Conservation (phyloP, 2,113 vertebrate genomes). For the Entomyzon cyanotis region DNA sequence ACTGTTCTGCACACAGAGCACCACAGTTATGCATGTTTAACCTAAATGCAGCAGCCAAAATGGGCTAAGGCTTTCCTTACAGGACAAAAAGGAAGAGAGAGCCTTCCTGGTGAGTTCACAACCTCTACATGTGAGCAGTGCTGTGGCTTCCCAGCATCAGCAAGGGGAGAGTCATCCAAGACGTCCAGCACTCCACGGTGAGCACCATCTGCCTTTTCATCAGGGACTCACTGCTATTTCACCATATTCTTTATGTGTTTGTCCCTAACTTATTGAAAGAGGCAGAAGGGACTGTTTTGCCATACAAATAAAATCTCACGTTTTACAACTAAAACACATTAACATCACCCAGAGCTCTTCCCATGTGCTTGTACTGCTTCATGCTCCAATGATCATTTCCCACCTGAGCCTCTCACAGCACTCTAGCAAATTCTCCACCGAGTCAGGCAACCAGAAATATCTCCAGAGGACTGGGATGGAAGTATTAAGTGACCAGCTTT, state of each 20-base stretch:
- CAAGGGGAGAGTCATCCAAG: neutral
- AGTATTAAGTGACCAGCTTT: neutral
- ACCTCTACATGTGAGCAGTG: rapidly evolving
- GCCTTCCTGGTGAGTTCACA: neutral
- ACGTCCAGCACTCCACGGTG: neutral
- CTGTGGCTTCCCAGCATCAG: neutral
- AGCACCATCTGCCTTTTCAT: neutral
- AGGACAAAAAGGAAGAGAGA: neutral
- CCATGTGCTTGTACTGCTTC: neutral
- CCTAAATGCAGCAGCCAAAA: neutral
- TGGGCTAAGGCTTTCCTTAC: neutral
- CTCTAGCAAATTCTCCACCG: neutral
- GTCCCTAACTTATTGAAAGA: neutral
- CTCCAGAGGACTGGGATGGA: neutral
- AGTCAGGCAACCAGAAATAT: neutral
- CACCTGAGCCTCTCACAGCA: neutral
- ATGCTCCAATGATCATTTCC: no score
- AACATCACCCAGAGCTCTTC: neutral
- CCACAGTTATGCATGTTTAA: neutral
- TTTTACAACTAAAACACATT: rapidly evolving
- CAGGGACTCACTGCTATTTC: neutral
- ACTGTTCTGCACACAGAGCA: neutral
- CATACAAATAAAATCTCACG: rapidly evolving
- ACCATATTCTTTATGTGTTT: neutral
- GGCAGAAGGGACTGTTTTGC: neutral